Evolutionary conservation across 2,113 vertebrate species (phyloP), one percentile per base, ranked within the genome.

Genomic region (Protomyctophum bolini): DNA sequence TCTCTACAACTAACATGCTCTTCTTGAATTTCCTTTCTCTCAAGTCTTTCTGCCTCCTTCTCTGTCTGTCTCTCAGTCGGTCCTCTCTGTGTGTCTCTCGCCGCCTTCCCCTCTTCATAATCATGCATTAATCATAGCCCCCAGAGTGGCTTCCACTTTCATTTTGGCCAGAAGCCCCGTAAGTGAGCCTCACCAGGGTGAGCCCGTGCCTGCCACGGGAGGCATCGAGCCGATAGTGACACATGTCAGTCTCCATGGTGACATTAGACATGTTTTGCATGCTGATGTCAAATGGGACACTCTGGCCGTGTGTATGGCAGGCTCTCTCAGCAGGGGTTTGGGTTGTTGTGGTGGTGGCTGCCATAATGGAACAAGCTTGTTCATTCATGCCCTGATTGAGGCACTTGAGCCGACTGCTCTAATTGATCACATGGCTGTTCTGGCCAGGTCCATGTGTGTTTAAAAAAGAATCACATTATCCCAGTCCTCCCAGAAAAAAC

Each of bases 201-300:
- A 41, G 54, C n/a, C 33, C 48, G 65, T 55, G 69, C 51, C 81
- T 75, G 71, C 75, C 72, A 66, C 21, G 57, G 74, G 72, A 63
- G 7, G 55, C 12, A n/a, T 64, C 57, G 60, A 10, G 51, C 63
- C 15, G 8, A 45, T 2, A 77, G 60, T 82, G 79, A 87, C 79
- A 75, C 76, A 80, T 83, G 83, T 83, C 78, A 76, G 83, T 88
- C 76, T 80, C 83, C 84, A 83, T 87, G 86, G 82, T 77, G 83
- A 29, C 66, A 21, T 21, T 21, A 21, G 48, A 65, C 61, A 66
- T 69, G 62, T 10, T 63, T 58, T 79, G 62, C 74, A 71, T 76
- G 58, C 72, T 77, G 77, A 86, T 74, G 21, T 59, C 58, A 28
- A 52, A 57, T 80, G 58, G 50, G 0, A 28, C 58, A 49, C 21